Base-by-base conservation (phyloP, 2,113 vertebrate species). In the Pseudorasbora parva region DNA sequence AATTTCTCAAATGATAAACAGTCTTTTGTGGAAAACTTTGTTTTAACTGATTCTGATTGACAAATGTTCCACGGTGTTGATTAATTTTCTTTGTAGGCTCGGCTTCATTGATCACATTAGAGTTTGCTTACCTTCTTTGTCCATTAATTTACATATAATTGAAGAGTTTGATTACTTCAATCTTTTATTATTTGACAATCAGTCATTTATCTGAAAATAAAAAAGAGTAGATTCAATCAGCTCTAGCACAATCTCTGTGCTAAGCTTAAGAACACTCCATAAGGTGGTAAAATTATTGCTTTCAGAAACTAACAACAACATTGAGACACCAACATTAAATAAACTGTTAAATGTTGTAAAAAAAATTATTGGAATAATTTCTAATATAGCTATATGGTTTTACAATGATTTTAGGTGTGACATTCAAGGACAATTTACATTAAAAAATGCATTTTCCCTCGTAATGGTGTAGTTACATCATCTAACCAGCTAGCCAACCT, bases 401-500 rank as follows among this genome's bases (percentile, higher is more conserved):
- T 62, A 27, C 12, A 15, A 30, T 62, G 60, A 59, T 10, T 59
- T 60, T 25, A n/a, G n/a, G 25, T 60, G 57, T 25, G 23, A 60
- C 56, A 59, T 23, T 23, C 3, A 59, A 59, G 57, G n/a, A 25
- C 23, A 8, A 25, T 49, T 49, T 49, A 60, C n/a, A 60, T 60
- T 60, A 7, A 54, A 54, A 57, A n/a, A 2, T n/a, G 21, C 21
- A 11, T 59, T 59, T 59, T 2, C 3, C n/a, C 56, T 59, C n/a
- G 5, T 10, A 25, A 60, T 60, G n/a, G 23, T 12, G 11, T 1
- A 21, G 51, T 56, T 12, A 6, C 10, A 5, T 60, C 11, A 25
- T 60, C 23, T 60, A 60, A 60, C 57, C 23, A 60, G 23, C 57
- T 60, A 60, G 49, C 49, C 49, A 60, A 60, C 57, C 57, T 60